Percentiles rank a stretch among this genome's conserved stretches.
Conservation (phyloP, 2,797 vertebrate genomes). For the Tamandua tetradactyla region DNA sequence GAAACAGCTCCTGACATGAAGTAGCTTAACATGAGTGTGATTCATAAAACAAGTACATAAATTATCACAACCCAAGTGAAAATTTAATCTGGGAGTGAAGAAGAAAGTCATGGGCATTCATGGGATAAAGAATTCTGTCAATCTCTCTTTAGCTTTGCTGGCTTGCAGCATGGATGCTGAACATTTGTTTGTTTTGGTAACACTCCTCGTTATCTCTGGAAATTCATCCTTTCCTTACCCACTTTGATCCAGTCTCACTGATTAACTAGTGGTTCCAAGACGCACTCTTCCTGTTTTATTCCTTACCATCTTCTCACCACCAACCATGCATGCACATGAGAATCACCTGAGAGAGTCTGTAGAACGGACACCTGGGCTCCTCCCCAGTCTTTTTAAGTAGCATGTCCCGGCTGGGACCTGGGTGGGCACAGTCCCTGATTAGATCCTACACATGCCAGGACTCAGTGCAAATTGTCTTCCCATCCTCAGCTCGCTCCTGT, state of each 20-base stretch:
- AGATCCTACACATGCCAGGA: not conserved
- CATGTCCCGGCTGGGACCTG: no score
- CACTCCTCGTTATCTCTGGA: not conserved
- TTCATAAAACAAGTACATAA: slow-evolving; percentile 33
- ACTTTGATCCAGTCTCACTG: not conserved
- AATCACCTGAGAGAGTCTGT: not conserved
- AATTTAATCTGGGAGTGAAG: not conserved
- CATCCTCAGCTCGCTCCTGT: not conserved
- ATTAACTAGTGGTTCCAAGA: not conserved
- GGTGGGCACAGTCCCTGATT: no score
- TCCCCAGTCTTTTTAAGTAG: not conserved
- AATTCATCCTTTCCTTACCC: rapidly evolving
- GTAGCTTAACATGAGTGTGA: not conserved
- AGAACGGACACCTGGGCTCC: not conserved
- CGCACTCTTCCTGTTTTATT: not conserved
- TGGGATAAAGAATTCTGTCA: not conserved
- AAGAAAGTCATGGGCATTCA: no score
- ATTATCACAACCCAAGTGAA: not conserved
- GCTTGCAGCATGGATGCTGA: not conserved
- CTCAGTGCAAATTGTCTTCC: not conserved
- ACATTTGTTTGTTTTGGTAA: not conserved
- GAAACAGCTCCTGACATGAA: slow-evolving; percentile 27
- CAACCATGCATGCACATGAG: not conserved
- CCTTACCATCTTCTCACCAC: not conserved
- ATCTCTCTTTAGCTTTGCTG: not conserved